These are phyloP conservation scores for Typhlomys cinereus DNA, from an alignment of 2,113 vertebrate genomes.

Conservation along the genomic window DNA sequence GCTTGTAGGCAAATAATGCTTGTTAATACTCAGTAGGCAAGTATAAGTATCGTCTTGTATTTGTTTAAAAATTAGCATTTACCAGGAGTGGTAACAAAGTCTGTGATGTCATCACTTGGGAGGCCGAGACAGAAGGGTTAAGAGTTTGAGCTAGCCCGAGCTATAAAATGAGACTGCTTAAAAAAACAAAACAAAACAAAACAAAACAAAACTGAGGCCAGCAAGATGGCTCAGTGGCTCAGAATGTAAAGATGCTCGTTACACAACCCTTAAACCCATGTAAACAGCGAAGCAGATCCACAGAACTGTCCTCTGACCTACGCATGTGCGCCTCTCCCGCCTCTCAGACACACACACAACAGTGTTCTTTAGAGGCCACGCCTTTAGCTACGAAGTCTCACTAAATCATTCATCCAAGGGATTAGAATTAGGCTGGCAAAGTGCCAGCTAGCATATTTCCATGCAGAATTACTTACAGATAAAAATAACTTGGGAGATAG, in stretches of 20 bases:
- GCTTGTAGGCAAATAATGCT: not conserved
- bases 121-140: not conserved
- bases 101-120: too few species aligned
- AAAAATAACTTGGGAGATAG: not conserved
- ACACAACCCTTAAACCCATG: too few species aligned
- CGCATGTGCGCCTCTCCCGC: too few species aligned
- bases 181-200: not conserved
- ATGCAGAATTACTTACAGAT: not conserved
- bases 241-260: too few species aligned
- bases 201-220: too few species aligned
- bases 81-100: not conserved
- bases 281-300: too few species aligned
- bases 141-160: not conserved
- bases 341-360: too few species aligned
- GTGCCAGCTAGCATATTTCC: not conserved
- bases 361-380: too few species aligned
- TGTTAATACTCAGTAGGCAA: not conserved
- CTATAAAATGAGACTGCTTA: not conserved
- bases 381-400: not conserved
- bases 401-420: not conserved
- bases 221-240: too few species aligned
- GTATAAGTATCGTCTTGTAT: not conserved
- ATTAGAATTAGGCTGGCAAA: not conserved
- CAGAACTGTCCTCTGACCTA: too few species aligned
- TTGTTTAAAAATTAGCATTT: not conserved